phyloP scores from a whole-genome alignment of 2,113 vertebrate species.

The Melozone crissalis region DNA sequence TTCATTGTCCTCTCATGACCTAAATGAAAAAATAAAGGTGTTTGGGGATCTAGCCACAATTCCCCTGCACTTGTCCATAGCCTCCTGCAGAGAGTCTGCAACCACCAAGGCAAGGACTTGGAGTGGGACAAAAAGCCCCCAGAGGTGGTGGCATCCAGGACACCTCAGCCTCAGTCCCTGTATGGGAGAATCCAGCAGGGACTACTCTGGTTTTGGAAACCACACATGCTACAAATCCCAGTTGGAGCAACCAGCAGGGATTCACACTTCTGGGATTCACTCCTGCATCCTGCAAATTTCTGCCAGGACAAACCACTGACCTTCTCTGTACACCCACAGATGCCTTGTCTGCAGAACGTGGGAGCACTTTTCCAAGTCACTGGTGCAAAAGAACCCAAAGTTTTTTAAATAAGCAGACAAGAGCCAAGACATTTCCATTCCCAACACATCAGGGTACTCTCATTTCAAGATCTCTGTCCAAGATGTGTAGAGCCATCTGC shows the following conservation, averaged over 20 bases:
- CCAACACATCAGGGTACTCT: neutral
- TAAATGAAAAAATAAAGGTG: neutral
- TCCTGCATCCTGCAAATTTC: neutral
- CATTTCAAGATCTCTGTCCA: neutral
- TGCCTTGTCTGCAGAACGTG: neutral
- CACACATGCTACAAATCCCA: neutral
- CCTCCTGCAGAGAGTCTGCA: neutral
- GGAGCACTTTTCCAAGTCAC: neutral
- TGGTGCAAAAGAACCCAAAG: neutral
- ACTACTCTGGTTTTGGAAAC: neutral
- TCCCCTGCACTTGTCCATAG: neutral
- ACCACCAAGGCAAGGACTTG: neutral
- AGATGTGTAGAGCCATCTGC: accelerated
- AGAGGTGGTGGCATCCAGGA: neutral
- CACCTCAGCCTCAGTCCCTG: too few species aligned
- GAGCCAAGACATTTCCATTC: neutral
- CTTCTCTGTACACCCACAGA: neutral
- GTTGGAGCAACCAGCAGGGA: neutral
- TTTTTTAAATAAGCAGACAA: neutral
- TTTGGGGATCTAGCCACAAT: neutral
- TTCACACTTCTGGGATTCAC: neutral
- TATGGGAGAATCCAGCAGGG: neutral
- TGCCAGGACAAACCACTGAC: neutral
- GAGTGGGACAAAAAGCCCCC: neutral
- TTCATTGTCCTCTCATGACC: neutral